phyloP scores from a whole-genome alignment of 2,888 invertebrate genomes.

The Octonoba sinensis region DNA sequence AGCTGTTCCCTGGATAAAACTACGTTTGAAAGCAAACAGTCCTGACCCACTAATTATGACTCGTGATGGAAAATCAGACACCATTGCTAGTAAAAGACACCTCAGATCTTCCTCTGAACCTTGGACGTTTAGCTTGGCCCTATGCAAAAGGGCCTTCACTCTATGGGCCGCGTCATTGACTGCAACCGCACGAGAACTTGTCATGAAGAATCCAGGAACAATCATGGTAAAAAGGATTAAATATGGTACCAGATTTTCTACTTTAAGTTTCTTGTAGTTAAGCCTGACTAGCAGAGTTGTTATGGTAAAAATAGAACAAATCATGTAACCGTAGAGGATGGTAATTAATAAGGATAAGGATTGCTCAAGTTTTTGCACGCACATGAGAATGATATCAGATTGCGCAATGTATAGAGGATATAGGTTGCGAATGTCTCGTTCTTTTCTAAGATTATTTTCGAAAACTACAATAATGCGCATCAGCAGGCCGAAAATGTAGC shows the following conservation, averaged over 20 bases:
- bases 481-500: slow-evolving; percentile 33
- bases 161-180: slow-evolving; percentile 24
- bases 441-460: slow-evolving; percentile 1
- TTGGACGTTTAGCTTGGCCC: background rate
- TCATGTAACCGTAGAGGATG: slow-evolving; percentile 39
- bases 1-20: slow-evolving; percentile 37
- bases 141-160: slow-evolving; percentile 20
- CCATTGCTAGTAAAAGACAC: slow-evolving; percentile 20
- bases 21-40: slow-evolving; percentile 35
- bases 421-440: slow-evolving; percentile 5
- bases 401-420: background rate
- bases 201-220: slow-evolving; percentile 21
- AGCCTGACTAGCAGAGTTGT: slow-evolving; percentile 31
- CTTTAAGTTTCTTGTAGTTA: background rate
- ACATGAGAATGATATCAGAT: slow-evolving; percentile 16
- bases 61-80: slow-evolving; percentile 25
- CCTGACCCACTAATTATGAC: slow-evolving; percentile 30
- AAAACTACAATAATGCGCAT: slow-evolving; percentile 29
- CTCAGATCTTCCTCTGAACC: background rate
- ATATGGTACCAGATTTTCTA: background rate
- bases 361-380: slow-evolving; percentile 17
- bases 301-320: slow-evolving; percentile 33
- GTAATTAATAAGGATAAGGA: slow-evolving; percentile 28
- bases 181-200: slow-evolving; percentile 25
- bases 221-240: background rate